These are phyloP conservation scores for Zaprionus nigranus DNA, from an alignment of 1,140 invertebrate genomes.

Conservation along the genomic window DNA sequence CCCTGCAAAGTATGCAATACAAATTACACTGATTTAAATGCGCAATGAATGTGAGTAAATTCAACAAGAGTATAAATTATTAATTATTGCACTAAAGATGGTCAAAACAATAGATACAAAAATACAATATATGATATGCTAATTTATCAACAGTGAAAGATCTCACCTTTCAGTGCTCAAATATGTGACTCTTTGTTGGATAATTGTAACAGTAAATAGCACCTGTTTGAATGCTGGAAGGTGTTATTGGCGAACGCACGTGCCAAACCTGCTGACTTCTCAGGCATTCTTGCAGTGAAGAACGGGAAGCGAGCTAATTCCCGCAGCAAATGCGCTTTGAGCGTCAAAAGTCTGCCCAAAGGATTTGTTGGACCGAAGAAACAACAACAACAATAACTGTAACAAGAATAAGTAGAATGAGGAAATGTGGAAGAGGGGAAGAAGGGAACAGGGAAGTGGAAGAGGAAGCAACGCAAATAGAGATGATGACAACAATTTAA, in stretches of 20 bases:
- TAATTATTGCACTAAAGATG: too few species aligned
- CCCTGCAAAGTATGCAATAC: too few species aligned
- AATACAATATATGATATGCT: not conserved
- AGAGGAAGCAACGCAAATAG: slow-evolving; percentile 51
- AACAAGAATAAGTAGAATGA: not conserved
- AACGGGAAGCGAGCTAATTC: slow-evolving; percentile 11
- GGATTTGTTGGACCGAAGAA: slow-evolving; percentile 16
- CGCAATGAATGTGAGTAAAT: too few species aligned
- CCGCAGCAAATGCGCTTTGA: slow-evolving; percentile 43
- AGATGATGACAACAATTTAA: slow-evolving; percentile 84
- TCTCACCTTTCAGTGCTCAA: slow-evolving; percentile 7
- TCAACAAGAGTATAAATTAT: too few species aligned
- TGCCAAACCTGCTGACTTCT: slow-evolving; percentile 7
- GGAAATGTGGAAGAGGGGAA: too few species aligned
- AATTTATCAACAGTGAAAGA: not conserved
- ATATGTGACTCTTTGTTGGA: slow-evolving; percentile 10
- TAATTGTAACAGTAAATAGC: not conserved
- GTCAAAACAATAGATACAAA: not conserved
- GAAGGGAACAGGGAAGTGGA: too few species aligned
- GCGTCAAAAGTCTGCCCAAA: slow-evolving; percentile 57
- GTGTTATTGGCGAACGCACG: slow-evolving; percentile 6
- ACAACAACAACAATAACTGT: slow-evolving; percentile 12
- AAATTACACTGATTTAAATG: too few species aligned
- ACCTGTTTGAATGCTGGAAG: slow-evolving; percentile 20
- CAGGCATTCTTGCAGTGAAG: not conserved